These are phyloP conservation scores for Alectura lathami DNA, from an alignment of 2,113 vertebrate species.

Conservation along the genomic window DNA sequence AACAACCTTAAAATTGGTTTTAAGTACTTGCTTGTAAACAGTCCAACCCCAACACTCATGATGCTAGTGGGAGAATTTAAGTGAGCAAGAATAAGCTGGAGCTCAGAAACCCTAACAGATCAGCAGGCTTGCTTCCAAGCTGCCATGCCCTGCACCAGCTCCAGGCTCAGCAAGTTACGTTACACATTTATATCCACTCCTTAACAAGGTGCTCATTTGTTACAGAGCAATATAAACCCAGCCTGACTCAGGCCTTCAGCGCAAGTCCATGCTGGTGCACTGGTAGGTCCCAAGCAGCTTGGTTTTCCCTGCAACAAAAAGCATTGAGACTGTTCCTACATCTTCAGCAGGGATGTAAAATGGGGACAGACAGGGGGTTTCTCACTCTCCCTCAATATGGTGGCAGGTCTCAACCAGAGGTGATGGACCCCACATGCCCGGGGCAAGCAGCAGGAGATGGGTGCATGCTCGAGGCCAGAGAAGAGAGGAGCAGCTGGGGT, in stretches of 20 bases:
- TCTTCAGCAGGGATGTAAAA: background rate
- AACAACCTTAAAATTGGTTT: background rate
- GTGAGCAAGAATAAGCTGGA: background rate
- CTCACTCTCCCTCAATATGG: background rate
- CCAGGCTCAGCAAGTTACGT: background rate
- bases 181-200: background rate
- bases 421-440: accelerated
- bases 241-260: background rate
- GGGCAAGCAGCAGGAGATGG: background rate
- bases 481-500: background rate
- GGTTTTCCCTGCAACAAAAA: background rate
- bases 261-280: background rate
- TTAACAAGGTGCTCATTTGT: background rate
- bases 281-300: background rate
- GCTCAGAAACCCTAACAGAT: background rate
- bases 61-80: background rate
- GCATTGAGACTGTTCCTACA: background rate
- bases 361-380: background rate
- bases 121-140: background rate
- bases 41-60: background rate
- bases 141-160: accelerated
- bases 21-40: background rate
- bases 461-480: background rate
- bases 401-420: background rate
- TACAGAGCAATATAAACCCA: background rate